A percentile compares a stretch with the other conserved stretches of the same genome.
These are phyloP conservation scores for Agrochola macilenta DNA, from an alignment of 2,888 invertebrate species.

Conservation along the genomic window DNA sequence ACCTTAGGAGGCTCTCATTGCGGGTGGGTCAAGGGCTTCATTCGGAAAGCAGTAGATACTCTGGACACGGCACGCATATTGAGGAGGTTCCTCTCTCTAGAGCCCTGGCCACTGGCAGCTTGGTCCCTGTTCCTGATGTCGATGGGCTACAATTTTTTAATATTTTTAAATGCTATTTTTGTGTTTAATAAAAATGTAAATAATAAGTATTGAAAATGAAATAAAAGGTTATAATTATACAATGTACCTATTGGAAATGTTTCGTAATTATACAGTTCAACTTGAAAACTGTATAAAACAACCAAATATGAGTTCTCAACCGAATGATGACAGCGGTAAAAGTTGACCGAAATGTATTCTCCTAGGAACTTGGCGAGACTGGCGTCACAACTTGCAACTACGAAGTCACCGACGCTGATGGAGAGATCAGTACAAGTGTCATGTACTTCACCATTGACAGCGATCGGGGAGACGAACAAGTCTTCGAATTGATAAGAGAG, in stretches of 20 bases:
- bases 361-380: slow-evolving; percentile 83
- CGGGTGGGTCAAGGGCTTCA: too few species aligned
- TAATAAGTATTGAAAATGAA: too few species aligned
- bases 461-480: slow-evolving; percentile 78
- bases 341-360: slow-evolving; percentile 6
- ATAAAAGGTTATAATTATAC: neutral
- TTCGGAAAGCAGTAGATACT: too few species aligned
- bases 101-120: too few species aligned
- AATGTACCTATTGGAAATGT: neutral
- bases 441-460: slow-evolving; percentile 84
- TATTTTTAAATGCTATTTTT: too few species aligned
- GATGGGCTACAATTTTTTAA: too few species aligned
- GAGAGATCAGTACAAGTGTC: slow-evolving; percentile 82
- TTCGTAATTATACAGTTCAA: neutral
- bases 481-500: slow-evolving; percentile 81
- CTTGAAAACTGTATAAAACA: neutral
- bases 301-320: neutral
- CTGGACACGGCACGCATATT: too few species aligned
- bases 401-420: slow-evolving; percentile 83
- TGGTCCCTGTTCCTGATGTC: too few species aligned
- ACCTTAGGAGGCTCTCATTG: too few species aligned
- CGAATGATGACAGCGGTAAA: neutral
- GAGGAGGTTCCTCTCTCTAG: too few species aligned
- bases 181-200: too few species aligned
- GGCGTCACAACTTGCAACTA: slow-evolving; percentile 81